Evolutionary conservation across 2,113 vertebrate species (phyloP).

Genomic region (Delphinapterus leucas): DNA sequence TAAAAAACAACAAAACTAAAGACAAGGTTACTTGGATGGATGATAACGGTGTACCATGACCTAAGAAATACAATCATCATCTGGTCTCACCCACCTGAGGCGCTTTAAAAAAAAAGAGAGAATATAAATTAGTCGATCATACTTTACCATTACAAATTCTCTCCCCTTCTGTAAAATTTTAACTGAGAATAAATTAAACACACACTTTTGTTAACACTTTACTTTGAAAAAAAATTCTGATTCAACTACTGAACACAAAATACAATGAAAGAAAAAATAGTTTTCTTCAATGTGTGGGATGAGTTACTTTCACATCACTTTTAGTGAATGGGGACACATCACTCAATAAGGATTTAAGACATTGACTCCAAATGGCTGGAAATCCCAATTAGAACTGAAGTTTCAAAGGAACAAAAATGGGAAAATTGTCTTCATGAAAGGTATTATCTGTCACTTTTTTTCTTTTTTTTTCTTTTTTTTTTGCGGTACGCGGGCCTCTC

Average conservation of each 20-base stretch:
- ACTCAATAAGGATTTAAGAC: background rate
- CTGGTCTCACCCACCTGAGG: background rate
- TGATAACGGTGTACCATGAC: background rate
- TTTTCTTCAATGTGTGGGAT: background rate
- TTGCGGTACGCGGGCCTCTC: background rate
- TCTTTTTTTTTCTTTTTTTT: background rate
- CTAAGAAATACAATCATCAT: background rate
- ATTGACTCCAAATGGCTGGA: background rate
- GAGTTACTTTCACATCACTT: background rate
- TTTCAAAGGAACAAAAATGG: background rate
- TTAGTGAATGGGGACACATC: background rate
- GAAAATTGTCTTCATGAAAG: background rate
- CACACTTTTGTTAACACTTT: background rate
- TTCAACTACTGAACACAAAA: background rate
- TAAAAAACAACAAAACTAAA: background rate
- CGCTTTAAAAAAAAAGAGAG: background rate
- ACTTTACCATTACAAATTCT: background rate
- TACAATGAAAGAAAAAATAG: background rate
- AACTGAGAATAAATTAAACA: constrained; percentile 19
- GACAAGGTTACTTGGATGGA: background rate
- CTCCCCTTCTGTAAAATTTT: background rate
- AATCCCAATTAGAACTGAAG: background rate
- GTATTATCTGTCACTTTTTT: background rate
- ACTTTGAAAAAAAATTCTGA: background rate
- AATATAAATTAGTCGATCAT: background rate